phyloP scores from a whole-genome alignment of 1,140 invertebrate genomes.

The Brachionus rotundiformis region DNA sequence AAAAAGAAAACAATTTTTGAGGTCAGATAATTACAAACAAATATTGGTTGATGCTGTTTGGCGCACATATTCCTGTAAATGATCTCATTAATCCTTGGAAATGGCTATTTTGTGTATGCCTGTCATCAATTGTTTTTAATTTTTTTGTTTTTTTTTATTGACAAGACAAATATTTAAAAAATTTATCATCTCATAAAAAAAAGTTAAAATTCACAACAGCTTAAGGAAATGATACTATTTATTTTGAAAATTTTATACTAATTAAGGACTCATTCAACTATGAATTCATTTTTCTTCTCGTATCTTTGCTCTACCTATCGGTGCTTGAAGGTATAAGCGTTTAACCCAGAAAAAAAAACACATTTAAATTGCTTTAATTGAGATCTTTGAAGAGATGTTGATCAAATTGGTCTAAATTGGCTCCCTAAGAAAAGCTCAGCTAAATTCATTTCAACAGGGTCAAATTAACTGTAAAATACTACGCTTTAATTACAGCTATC shows the following conservation, averaged over 20 bases:
- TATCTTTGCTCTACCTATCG: background rate
- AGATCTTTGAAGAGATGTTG: background rate
- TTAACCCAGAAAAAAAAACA: background rate
- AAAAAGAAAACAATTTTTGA: background rate
- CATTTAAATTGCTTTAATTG: conserved; percentile 12
- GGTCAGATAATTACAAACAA: conserved; percentile 19
- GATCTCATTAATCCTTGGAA: conserved; percentile 13
- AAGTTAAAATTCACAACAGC: conserved; percentile 9
- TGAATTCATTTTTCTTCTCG: background rate
- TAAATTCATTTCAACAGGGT: background rate
- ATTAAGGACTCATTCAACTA: background rate
- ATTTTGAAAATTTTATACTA: background rate
- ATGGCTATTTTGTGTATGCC: background rate
- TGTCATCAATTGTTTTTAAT: conserved; percentile 19
- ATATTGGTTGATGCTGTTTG: conserved; percentile 5
- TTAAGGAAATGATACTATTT: background rate
- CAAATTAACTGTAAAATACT: background rate
- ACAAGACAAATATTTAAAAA: conserved; percentile 5
- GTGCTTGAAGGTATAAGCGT: conserved; percentile 4
- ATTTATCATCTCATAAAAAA: conserved; percentile 3
- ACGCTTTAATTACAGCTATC: background rate
- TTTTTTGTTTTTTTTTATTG: background rate
- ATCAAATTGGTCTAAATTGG: conserved; percentile 9
- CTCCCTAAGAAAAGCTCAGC: background rate
- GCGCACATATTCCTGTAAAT: background rate